Evolutionary conservation across 2,113 vertebrate genomes (phyloP), one percentile per base, ranked within the genome.

Genomic region (Halcyon malimbica): DNA sequence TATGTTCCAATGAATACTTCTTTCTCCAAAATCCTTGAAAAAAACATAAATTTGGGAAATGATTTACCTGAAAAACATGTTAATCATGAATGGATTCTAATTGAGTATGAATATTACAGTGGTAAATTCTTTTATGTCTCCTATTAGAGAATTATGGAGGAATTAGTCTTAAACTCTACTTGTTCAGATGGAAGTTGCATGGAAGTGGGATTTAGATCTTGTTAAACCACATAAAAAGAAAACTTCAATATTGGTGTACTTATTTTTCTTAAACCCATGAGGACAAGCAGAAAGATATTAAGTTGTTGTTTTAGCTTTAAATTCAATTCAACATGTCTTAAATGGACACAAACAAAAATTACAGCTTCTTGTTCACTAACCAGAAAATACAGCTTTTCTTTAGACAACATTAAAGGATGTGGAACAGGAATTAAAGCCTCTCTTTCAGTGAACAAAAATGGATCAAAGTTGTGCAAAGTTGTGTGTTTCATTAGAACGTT

Each of bases 331-430:
- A 8, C 39, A 62, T 25, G 25, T 74, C 84, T 83, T 65, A 88
- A 87, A 91, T 42, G 54, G 35, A 73, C 71, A 83, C n/a, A 89
- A 88, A 83, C 83, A 64, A 86, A 93, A 96, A 93, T 83, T 74
- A 80, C 6, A 87, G 53, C 28, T 95, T 83, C 41, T 50, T 86
- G 35, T 50, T 85, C 89, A 90, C 83, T 83, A 90, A 90, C 75
- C 59, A 89, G 50, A 93, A 92, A 94, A 83, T 50, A 86, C 37
- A 77, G 83, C 54, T 86, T 86, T 92, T 63, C 83, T 92, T 90
- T 57, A 93, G 59, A 51, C 21, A 74, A 62, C 33, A 86, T 59
- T 46, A 57, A 90, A 90, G 39, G n/a, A 70, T 31, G 64, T n/a
- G 63, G 44, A 96, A 79, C 5, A 78, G 89, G 57, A 89, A 81